Base-by-base conservation (phyloP, 2,113 vertebrate genomes). In the Triplophysa siluroides region DNA sequence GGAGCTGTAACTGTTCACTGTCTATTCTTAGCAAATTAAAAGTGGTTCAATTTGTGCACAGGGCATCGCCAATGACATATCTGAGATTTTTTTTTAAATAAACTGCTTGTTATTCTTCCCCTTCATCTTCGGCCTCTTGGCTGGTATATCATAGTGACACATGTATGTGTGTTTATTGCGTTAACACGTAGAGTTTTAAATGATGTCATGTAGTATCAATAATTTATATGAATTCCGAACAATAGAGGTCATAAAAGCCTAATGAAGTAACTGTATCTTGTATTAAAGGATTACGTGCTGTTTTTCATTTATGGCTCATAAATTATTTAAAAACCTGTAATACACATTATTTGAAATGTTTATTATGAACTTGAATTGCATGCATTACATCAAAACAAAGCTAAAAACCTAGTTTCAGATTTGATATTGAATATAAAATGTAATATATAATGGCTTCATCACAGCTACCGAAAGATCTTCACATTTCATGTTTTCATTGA, bases 291-390 rank as follows among this genome's bases (percentile, higher is more conserved):
- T 58, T 58, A 8, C 6, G 8, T 58, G 54, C 9, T 21, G 54
- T 56, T n/a, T 14, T 56, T 21, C 8, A 5, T 52, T 52, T 16
- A 18, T 52, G 1, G 50, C 13, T 6, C 14, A 13, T 4, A 54
- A 54, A 54, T 12, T 2, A 18, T 1, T 1, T 1, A 54, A 16
- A 18, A 18, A 54, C 1, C n/a, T 9, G 8, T n/a, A n/a, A 56
- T 56, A 56, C 54, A 56, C 1, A 4, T 61, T 74, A 14, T 45
- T 61, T 18, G 41, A 63, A 24, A 13, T 62, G 38, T 76, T 76
- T 76, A 81, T 68, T 81, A 56, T 26, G 66, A 67, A 45, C 50
- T 2, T 47, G 29, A 29, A 54, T 4, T 47, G 21, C n/a, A 64
- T 73, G 47, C 18, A 75, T 29, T 45, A 60, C 23, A 73, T 38